Conservation (phyloP, 2,113 vertebrate genomes). For the Gulo gulo region DNA sequence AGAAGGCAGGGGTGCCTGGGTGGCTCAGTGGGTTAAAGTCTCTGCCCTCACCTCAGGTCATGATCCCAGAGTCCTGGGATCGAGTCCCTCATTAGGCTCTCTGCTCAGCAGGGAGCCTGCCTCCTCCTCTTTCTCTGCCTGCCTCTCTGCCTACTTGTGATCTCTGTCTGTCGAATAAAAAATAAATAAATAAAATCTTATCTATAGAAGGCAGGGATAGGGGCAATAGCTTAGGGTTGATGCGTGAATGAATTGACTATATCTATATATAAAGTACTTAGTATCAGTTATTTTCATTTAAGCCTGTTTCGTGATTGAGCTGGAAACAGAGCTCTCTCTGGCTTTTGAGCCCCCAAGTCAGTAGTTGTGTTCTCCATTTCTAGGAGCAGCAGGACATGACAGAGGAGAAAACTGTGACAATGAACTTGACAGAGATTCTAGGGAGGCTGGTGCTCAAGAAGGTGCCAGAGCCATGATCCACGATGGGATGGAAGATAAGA, state of each 20-base stretch:
- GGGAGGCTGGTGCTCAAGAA: not conserved
- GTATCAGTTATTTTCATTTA: not conserved
- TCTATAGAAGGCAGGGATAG: not conserved
- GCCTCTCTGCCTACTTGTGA: no score
- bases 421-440: not conserved
- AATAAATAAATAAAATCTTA: no score
- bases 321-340: not conserved
- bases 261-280: not conserved
- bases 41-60: no score
- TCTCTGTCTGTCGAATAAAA: no score
- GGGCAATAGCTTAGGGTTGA: not conserved
- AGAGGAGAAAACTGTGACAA: not conserved
- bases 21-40: no score
- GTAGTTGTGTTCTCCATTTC: not conserved
- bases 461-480: not conserved
- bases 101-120: no score
- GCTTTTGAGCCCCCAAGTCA: not conserved
- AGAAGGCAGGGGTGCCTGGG: not conserved
- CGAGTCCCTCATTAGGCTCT: no score
- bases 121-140: no score
- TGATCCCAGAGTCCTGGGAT: no score
- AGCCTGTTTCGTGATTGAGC: not conserved
- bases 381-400: not conserved
- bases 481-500: not conserved
- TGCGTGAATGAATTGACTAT: not conserved